Evolutionary conservation across 2,888 invertebrate genomes (phyloP), one percentile per base, ranked within the genome.

Genomic region (Heliconius sara): DNA sequence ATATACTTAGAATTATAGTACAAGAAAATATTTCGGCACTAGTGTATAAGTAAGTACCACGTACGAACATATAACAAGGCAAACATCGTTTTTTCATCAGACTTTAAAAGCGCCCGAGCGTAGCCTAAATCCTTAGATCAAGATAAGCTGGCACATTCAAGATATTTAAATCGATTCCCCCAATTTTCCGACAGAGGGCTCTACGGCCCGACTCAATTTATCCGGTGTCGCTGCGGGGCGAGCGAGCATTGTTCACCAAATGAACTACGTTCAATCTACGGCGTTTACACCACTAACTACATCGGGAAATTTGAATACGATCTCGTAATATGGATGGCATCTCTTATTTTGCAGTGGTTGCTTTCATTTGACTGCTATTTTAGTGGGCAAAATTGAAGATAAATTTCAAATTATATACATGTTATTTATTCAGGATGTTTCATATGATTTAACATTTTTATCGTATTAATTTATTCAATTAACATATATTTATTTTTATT

Each of bases 121-220:
- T 85, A 87, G 89, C 89, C 90, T 90, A 90, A 89, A 88, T 90
- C 86, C 86, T 87, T 80, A 88, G 89, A 93, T 93, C 92, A 83
- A 91, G 94, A 95, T 94, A 93, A 93, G 91, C 89, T 89, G 88
- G 93, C 93, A 93, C 94, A 94, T 94, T 94, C 89, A 91, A 93
- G 94, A 94, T 93, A 94, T 95, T 94, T 94, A 95, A 95, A 95
- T 95, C 94, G 95, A 95, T 95, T 95, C 94, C 91, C 91, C 92
- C 94, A 93, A 94, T 95, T 95, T 95, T 93, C 93, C 93, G 91
- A 91, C 92, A 89, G 91, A 90, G 91, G 90, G 92, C 91, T 91
- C 93, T 88, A 90, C 91, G 89, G 89, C 92, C 86, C 90, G 88
- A 93, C 88, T 92, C 93, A 92, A 95, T 95, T 95, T 95, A 95